Base-by-base conservation (phyloP, 2,888 invertebrate genomes). In the Ischnus inquisitorius region DNA sequence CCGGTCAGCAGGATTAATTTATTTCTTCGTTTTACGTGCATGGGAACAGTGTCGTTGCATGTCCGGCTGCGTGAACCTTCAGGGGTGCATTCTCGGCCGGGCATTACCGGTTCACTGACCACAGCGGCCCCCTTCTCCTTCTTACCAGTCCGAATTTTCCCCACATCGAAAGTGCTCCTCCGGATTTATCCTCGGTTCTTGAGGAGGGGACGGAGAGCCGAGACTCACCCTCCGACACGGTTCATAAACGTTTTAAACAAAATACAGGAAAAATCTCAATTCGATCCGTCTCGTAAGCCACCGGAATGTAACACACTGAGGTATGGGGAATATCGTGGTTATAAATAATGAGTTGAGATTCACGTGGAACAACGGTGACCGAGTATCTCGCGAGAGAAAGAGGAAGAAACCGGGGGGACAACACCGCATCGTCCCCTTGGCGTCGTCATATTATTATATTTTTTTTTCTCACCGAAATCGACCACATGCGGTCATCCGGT, bases 211-310 rank as follows among this genome's bases (percentile, higher is more conserved):
- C 54, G 76, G 75, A 72, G 74, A 76, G 48, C 76, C 85, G 79
- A 82, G 79, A 83, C 79, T 83, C 84, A 88, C 91, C 92, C 91
- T 91, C 88, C 91, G 93, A 92, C 87, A 93, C 92, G 92, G 90
- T 90, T 93, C 93, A 92, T 93, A 93, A 93, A 93, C 91, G 90
- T 90, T 93, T 93, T 93, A 92, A 93, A 93, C 90, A 92, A 92
- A 86, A 92, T 75, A 89, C 89, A 85, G 90, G 90, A 90, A 91
- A 88, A 92, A 90, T 90, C 88, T 90, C 87, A 91, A 92, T 92
- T 90, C 90, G 85, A 83, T 85, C 68, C 80, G 83, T 83, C 83
- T 83, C 80, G 79, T 85, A 72, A 85, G 71, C 51, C 69, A 72
- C 69, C 69, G 79, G 80, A 51, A 65, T 68, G 80, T 69, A 46